Conservation (phyloP, 2,797 vertebrate species). For the Acestrorhynchus altus region DNA sequence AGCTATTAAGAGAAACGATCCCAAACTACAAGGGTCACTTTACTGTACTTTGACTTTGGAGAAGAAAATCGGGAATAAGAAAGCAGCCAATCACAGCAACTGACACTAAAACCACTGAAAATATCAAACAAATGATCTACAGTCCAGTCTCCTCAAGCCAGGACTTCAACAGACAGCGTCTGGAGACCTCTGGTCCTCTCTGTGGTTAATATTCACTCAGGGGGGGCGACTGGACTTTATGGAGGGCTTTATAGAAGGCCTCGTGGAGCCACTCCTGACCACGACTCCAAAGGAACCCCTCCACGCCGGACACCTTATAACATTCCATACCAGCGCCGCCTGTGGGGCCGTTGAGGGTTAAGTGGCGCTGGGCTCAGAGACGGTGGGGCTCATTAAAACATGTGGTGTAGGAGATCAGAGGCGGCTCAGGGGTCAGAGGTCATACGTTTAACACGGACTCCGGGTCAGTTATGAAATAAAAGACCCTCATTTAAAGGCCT, state of each 20-base stretch:
- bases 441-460: background rate
- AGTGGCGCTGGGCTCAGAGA: slow-evolving; percentile 15
- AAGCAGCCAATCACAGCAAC: too few species aligned
- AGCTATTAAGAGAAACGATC: background rate
- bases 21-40: background rate
- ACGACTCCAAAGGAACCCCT: background rate
- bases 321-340: background rate
- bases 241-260: too few species aligned
- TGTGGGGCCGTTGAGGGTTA: slow-evolving; percentile 21
- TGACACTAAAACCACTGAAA: too few species aligned
- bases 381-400: slow-evolving; percentile 23
- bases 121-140: background rate
- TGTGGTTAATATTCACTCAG: slow-evolving; percentile 5
- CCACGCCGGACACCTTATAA: slow-evolving; percentile 9
- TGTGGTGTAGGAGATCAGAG: slow-evolving; percentile 24
- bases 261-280: background rate
- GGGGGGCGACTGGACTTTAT: background rate
- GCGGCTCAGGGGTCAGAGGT: slow-evolving; percentile 2
- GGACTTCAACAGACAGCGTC: background rate
- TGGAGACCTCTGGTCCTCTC: slow-evolving; percentile 10
- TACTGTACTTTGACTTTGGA: background rate
- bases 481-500: background rate
- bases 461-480: background rate
- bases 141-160: background rate
- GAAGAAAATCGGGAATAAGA: background rate